Base-by-base conservation (phyloP, 1,140 invertebrate species). In the Drosophila saltans region DNA sequence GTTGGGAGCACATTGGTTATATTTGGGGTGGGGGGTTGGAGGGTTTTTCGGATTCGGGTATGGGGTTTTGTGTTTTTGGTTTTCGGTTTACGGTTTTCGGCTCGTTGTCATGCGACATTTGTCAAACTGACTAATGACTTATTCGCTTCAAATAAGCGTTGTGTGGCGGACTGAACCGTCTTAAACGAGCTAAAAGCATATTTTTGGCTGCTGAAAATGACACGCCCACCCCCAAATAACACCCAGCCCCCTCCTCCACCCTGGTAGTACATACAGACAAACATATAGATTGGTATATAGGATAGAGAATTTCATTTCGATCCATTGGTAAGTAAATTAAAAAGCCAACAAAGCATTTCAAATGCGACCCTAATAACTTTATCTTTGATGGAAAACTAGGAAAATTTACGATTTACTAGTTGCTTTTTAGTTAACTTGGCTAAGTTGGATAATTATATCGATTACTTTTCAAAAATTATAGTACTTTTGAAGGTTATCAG, bases 71-170 rank as follows among this genome's bases (percentile, higher is more conserved):
- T 63, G 43, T 28, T 45, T 55, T 33, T 6, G 10, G 43, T 45
- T 55, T 33, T 26, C 26, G 43, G 48, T 56, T 65, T 65, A 24
- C 30, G 43, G 30, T 39, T 55, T 65, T 65, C 48, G 63, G 16
- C 48, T 65, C 45, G 45, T 65, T 65, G 63, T 68, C 57, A 68
- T 68, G 66, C 43, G 66, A 52, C 66, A 68, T 68, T 68, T 68
- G 66, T 68, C 66, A 68, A 68, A 68, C 57, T 68, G 66, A 68
- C 57, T 68, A 68, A 68, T 68, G 66, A 68, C 66, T 68, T 64
- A 61, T 61, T 61, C 59, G 40, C 59, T 43, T 61, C 59, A 61
- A 61, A 61, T 43, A 61, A 39, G 57, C 57, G 57, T 36, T 58
- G 28, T 58, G 56, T 11, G 56, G 28, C 28, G 56, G 28, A 52